Conservation (phyloP, 1,140 invertebrate genomes). For the Lepidurus arcticus region DNA sequence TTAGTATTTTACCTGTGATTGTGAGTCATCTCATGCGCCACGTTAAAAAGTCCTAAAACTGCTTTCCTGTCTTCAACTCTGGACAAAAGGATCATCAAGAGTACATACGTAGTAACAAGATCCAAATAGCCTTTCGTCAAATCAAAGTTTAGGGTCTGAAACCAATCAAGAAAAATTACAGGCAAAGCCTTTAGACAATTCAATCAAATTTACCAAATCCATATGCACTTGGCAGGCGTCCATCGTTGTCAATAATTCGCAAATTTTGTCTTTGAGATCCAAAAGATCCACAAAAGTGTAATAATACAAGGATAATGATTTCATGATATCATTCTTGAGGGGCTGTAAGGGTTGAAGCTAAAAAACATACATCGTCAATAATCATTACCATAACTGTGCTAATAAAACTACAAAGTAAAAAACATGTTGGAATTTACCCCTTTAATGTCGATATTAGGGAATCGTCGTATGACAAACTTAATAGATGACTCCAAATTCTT, state of each 20-base stretch:
- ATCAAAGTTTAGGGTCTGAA: slow-evolving; percentile 86
- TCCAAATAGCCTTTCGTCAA: slow-evolving; percentile 93
- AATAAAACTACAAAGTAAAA: slow-evolving; percentile 27
- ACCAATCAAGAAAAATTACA: slow-evolving; percentile 37
- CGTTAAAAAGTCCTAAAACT: slow-evolving; percentile 93
- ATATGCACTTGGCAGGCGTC: slow-evolving; percentile 91
- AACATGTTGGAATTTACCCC: slow-evolving; percentile 47
- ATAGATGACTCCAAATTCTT: slow-evolving; percentile 93
- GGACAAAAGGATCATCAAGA: slow-evolving; percentile 92
- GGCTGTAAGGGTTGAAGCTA: slow-evolving; percentile 71
- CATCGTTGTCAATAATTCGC: slow-evolving; percentile 93
- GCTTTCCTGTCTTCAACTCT: slow-evolving; percentile 96
- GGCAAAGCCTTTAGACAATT: not conserved
- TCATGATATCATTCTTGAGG: slow-evolving; percentile 89
- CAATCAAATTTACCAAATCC: slow-evolving; percentile 66
- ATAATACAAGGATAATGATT: slow-evolving; percentile 94
- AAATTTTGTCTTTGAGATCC: slow-evolving; percentile 97
- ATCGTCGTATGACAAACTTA: slow-evolving; percentile 87
- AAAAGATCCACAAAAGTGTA: slow-evolving; percentile 99
- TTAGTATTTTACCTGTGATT: slow-evolving; percentile 57
- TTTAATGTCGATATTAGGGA: slow-evolving; percentile 93
- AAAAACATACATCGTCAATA: slow-evolving; percentile 34
- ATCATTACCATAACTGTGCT: slow-evolving; percentile 25
- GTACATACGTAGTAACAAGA: slow-evolving; percentile 86
- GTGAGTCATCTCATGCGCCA: slow-evolving; percentile 93